Conservation (phyloP, 2,888 invertebrate genomes). For the Diogma glabrata region DNA sequence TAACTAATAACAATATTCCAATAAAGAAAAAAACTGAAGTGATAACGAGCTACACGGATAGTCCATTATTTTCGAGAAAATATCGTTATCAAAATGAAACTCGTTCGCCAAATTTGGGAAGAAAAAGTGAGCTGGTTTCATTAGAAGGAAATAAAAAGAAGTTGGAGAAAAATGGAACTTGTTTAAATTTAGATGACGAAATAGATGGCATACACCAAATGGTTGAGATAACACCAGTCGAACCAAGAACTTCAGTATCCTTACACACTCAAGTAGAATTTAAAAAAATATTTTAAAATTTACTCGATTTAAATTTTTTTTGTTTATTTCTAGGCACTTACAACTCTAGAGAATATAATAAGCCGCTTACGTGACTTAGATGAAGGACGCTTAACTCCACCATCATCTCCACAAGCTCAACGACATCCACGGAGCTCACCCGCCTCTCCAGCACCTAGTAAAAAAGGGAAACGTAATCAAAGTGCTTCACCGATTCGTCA, state of each 20-base stretch:
- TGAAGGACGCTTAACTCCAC: conserved; percentile 40
- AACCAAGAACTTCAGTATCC: conserved; percentile 35
- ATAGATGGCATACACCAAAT: conserved; percentile 19
- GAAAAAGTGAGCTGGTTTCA: conserved; percentile 34
- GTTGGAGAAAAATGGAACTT: conserved; percentile 23
- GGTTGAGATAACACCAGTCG: conserved; percentile 33
- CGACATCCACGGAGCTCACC: conserved; percentile 68
- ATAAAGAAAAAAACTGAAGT: conserved; percentile 34
- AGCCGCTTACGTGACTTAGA: conserved; percentile 43
- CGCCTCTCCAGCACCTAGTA: conserved; percentile 57
- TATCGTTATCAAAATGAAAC: conserved; percentile 29
- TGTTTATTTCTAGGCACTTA: conserved; percentile 37
- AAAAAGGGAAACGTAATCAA: conserved; percentile 61
- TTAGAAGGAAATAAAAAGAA: conserved; percentile 34
- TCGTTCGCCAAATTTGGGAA: conserved; percentile 30
- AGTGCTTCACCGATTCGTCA: conserved; percentile 71
- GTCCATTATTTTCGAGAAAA: conserved; percentile 36
- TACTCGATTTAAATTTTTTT: too few relatives aligned
- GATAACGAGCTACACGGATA: conserved; percentile 37
- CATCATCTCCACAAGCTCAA: conserved; percentile 40
- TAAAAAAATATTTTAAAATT: too few relatives aligned
- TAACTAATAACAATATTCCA: neutral
- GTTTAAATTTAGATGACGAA: conserved; percentile 9
- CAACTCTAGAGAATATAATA: conserved; percentile 45
- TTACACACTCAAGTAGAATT: conserved; percentile 34